Base-by-base conservation (phyloP, 2,888 invertebrate genomes). In the Trichogramma evanescens region DNA sequence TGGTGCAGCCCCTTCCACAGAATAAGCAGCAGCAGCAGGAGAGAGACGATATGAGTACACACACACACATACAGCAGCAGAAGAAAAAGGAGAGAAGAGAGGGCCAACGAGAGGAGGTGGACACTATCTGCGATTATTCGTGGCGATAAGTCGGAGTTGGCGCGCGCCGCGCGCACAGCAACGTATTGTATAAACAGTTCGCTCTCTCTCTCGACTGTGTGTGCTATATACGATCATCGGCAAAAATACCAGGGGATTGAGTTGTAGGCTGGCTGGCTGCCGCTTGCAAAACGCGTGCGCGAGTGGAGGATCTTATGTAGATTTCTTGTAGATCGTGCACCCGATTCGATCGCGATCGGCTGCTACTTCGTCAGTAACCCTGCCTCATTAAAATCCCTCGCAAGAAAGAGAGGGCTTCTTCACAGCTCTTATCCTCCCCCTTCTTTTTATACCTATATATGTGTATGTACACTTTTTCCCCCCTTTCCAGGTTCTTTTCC, bases 301-400 rank as follows among this genome's bases (percentile, higher is more conserved):
- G 77, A 77, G 77, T 77, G 77, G 77, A 78, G 77, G 77, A 77
- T 77, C 77, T 77, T 77, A 77, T 77, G 77, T 77, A 77, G 77
- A 78, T 78, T 78, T 76, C 77, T 77, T 78, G 77, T 78, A 78
- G 77, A 78, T 78, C 77, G 77, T 78, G 77, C 77, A 77, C 77
- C 77, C 77, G 77, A 78, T 78, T 77, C 75, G 77, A 78, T 78
- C 75, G 77, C 77, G 76, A 78, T 78, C 77, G 72, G 72, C 72
- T 73, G 72, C 73, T 73, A 71, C 74, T 74, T 76, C 74, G 72
- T 48, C 72, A 74, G 74, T 76, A 75, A 72, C 51, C 55, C 8
- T 9, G 76, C 74, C 77, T 78, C 77, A 78, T 78, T 78, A 78
- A 78, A 78, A 78, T 78, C 74, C 41, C 53, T 49, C 48, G 40